Percentiles rank a stretch among this genome's conserved stretches.
phyloP scores from a whole-genome alignment of 1,140 invertebrate species.

The Drosophila sp. region DNA sequence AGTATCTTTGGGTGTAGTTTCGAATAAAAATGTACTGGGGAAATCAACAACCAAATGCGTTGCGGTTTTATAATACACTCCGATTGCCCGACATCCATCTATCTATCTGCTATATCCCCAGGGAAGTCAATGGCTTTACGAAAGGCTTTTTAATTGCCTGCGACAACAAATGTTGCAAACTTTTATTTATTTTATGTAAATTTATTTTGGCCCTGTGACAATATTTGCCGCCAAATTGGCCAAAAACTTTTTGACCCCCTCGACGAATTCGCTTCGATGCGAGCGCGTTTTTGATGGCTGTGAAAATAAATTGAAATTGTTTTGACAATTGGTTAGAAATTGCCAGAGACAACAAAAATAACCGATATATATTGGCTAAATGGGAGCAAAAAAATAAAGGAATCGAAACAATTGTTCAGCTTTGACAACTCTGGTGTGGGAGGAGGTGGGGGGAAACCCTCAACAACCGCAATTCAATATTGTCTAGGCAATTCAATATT shows the following conservation, averaged over 20 bases:
- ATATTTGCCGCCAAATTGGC: slow-evolving; percentile 73
- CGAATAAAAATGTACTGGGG: slow-evolving; percentile 2
- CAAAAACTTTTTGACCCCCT: slow-evolving; percentile 31
- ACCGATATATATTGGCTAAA: neutral
- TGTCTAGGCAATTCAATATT: neutral
- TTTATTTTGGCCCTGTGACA: slow-evolving; percentile 55
- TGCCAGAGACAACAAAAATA: slow-evolving; percentile 7
- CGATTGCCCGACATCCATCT: slow-evolving; percentile 54
- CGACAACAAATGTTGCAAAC: slow-evolving; percentile 72
- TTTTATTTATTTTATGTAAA: slow-evolving; percentile 80
- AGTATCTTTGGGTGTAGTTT: slow-evolving; percentile 10
- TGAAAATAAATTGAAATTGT: slow-evolving; percentile 70
- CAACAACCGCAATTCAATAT: slow-evolving; percentile 2
- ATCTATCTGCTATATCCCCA: neutral
- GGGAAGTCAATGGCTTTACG: slow-evolving; percentile 47
- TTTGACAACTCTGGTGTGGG: neutral
- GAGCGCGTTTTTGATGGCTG: slow-evolving; percentile 28
- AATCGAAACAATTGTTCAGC: slow-evolving; percentile 3
- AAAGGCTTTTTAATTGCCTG: slow-evolving; percentile 71
- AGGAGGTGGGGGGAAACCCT: neutral
- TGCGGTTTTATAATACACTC: slow-evolving; percentile 71
- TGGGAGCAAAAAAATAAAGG: neutral
- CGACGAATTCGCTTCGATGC: slow-evolving; percentile 16
- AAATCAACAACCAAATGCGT: slow-evolving; percentile 39
- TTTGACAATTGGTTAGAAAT: slow-evolving; percentile 67